Conservation (phyloP, 2,113 vertebrate species). For the Caranx melampygus region DNA sequence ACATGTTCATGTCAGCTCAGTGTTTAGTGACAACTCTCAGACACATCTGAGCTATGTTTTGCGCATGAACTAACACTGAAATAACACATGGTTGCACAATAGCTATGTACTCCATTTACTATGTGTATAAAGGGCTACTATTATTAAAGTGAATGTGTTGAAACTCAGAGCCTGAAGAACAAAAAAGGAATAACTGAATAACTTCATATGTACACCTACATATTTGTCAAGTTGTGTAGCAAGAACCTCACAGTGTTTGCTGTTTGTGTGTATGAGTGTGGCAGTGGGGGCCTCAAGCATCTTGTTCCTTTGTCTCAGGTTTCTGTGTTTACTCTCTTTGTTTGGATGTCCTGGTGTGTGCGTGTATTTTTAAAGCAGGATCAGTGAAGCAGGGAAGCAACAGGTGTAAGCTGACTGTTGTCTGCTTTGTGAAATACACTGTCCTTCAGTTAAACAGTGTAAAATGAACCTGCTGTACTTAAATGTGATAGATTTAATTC, state of each 20-base stretch:
- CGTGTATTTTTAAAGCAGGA: constrained; percentile 7
- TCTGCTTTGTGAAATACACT: neutral
- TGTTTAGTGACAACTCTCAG: no score
- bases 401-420: neutral
- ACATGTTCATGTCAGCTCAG: no score
- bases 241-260: constrained; percentile 33
- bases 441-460: neutral
- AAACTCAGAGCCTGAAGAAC: no score
- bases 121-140: no score
- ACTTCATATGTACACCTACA: neutral
- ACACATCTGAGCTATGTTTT: no score
- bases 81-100: no score
- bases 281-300: no score
- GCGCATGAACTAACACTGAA: no score
- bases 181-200: no score
- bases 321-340: constrained; percentile 43
- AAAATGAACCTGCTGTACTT: constrained; percentile 3
- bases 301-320: neutral
- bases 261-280: neutral
- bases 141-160: no score
- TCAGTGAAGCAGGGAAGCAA: constrained; percentile 10
- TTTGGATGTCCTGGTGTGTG: constrained; percentile 23
- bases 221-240: constrained; percentile 13
- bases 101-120: no score
- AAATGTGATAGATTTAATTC: neutral